phyloP scores from a whole-genome alignment of 2,113 vertebrate genomes.

The Apistogramma diplotaenia region DNA sequence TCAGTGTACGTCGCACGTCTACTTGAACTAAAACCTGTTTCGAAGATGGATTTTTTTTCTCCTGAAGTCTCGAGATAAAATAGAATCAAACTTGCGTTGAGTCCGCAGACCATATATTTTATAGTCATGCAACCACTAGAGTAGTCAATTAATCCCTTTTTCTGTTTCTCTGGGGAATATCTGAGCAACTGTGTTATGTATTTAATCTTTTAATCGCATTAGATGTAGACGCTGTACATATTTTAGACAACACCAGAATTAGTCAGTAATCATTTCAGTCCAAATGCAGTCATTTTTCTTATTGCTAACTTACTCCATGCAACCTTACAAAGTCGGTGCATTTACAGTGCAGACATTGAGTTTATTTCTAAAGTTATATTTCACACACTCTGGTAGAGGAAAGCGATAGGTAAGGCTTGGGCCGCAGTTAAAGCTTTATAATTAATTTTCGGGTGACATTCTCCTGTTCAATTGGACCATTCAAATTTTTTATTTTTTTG shows the following conservation, averaged over 20 bases:
- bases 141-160: rapidly evolving
- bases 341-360: no score
- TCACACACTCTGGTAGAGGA: neutral
- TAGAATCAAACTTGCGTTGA: neutral
- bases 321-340: no score
- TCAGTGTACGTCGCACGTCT: neutral
- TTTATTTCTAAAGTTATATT: neutral
- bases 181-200: neutral
- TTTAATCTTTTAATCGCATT: neutral
- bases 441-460: no score
- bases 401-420: neutral
- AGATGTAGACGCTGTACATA: neutral
- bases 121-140: no score
- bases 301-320: no score
- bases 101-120: neutral
- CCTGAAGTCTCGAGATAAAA: neutral
- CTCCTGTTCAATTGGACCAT: no score
- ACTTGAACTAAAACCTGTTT: neutral
- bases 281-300: neutral
- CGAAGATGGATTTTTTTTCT: neutral
- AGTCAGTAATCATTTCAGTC: neutral
- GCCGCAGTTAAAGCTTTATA: no score
- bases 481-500: no score
- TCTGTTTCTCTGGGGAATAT: neutral
- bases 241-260: neutral